Percentiles rank a stretch among this genome's conserved stretches.
Conservation (phyloP, 1,140 invertebrate species). For the Drosophila insularis region DNA sequence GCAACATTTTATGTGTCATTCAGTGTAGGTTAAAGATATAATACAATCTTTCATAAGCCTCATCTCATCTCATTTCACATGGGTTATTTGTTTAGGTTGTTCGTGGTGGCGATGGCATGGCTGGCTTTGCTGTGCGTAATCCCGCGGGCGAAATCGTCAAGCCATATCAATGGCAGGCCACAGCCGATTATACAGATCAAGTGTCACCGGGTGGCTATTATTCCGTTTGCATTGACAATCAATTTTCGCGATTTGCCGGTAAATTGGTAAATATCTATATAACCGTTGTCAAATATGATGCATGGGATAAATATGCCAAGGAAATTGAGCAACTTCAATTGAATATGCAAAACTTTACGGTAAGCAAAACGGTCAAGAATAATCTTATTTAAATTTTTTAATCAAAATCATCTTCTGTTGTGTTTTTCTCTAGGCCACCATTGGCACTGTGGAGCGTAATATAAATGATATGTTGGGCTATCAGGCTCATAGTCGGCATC, state of each 20-base stretch:
- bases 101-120: constrained; percentile 95
- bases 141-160: constrained; percentile 92
- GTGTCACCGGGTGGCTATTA: constrained; percentile 92
- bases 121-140: constrained; percentile 94
- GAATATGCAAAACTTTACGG: constrained; percentile 95
- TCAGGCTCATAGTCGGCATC: constrained; percentile 90
- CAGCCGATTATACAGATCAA: constrained; percentile 93
- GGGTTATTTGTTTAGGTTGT: constrained; percentile 86
- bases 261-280: constrained; percentile 97
- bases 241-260: constrained; percentile 94
- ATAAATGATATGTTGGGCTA: constrained; percentile 93
- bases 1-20: constrained; percentile 97
- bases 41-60: not conserved
- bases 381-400: constrained; percentile 1
- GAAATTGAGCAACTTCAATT: constrained; percentile 94
- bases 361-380: constrained; percentile 82
- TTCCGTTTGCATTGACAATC: constrained; percentile 97
- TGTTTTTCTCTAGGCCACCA: constrained; percentile 85
- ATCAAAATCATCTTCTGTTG: not conserved
- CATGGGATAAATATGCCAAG: constrained; percentile 95
- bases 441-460: constrained; percentile 90
- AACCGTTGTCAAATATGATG: constrained; percentile 95
- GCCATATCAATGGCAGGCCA: constrained; percentile 94
- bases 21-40: constrained; percentile 86
- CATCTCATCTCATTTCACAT: not conserved